Percentiles rank a stretch among this genome's conserved stretches.
Conservation (phyloP, 2,113 vertebrate species). For the Tenebrosternarchus preto region DNA sequence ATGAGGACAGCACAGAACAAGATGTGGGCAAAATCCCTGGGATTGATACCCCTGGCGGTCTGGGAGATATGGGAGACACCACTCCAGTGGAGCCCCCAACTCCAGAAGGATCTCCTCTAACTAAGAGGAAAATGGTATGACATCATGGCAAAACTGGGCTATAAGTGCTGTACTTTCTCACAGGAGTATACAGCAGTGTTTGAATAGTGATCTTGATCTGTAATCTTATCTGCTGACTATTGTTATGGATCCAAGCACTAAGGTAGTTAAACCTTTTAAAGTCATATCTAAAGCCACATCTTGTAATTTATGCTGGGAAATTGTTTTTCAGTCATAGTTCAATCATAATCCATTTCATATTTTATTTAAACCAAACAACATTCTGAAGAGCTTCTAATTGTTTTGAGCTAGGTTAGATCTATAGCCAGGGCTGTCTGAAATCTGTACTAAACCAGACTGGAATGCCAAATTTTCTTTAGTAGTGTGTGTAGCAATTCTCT, state of each 20-base stretch:
- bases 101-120: conserved; percentile 87
- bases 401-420: neutral
- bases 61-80: conserved; percentile 89
- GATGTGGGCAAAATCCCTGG: conserved; percentile 80
- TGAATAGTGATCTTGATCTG: no score
- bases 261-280: no score
- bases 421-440: no score
- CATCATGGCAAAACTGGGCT: neutral
- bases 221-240: neutral
- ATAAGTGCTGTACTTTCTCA: neutral
- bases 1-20: conserved; percentile 75
- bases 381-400: no score
- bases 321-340: no score
- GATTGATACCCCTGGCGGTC: conserved; percentile 80
- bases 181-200: neutral
- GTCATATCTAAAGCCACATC: no score
- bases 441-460: neutral
- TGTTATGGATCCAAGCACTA: neutral
- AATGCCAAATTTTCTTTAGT: neutral
- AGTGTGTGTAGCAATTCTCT: no score
- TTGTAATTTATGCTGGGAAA: no score
- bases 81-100: conserved; percentile 84
- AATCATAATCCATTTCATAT: no score
- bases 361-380: no score
- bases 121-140: conserved; percentile 80